Evolutionary conservation across 2,113 vertebrate genomes (phyloP), one percentile per base, ranked within the genome.

Genomic region (Cheirogaleus medius): DNA sequence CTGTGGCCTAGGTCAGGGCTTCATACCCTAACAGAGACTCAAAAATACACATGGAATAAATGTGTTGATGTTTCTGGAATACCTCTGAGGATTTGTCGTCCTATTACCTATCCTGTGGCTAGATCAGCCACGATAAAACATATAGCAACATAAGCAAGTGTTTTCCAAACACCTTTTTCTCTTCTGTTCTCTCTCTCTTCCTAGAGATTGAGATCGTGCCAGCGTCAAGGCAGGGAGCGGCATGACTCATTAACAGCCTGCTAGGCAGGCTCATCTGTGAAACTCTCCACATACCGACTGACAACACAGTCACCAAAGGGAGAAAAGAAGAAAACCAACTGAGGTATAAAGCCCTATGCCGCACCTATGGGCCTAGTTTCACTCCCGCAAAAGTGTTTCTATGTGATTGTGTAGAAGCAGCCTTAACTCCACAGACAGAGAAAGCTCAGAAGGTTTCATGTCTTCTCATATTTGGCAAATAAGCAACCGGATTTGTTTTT

Each of bases 101-200:
- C 91, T 71, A 4, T 49, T 71, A 29, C 71, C 85, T 64, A 5
- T 52, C 78, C 86, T 11, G 13, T 1, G 29, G 87, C 23, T 32
- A 76, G 47, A 85, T 54, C 54, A 44, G 20, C 90, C 34, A 34
- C 0, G 1, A 84, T 44, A 39, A 97, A 88, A 66, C 64, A 25
- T 25, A 32, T 66, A 73, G 4, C 90, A 20, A 87, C 95, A 71
- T 5, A 92, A 91, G 66, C 85, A 37, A 96, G 93, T 66, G 85
- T 91, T 97, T 95, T 68, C 87, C 80, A 87, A 95, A 95, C 69
- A 82, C 52, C 64, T 42, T 54, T 76, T 56, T 5, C 87, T 85
- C n/a, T 52, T 73, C 85, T 63, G 76, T 47, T 25, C 42, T 34
- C 56, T 64, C 29, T 94, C 73, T 64, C 69, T 77, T 60, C 9